Evolutionary conservation across 2,113 vertebrate species (phyloP).

Genomic region (Proterorhinus semilunaris): DNA sequence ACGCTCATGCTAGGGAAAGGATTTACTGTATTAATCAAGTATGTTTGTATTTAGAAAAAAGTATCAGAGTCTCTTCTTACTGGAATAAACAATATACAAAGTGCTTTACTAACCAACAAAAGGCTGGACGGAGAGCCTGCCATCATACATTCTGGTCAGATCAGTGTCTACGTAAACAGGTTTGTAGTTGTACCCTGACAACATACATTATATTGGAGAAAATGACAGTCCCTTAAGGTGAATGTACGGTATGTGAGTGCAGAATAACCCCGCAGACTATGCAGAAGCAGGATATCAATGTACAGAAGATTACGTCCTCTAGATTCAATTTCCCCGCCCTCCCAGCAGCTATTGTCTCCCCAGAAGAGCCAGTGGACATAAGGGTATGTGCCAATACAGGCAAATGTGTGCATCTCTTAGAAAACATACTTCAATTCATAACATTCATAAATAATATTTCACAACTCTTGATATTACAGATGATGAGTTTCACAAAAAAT

Average conservation of each 20-base stretch:
- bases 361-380: slow-evolving; percentile 83
- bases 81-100: slow-evolving; percentile 82
- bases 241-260: slow-evolving; percentile 2
- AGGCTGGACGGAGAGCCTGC: slow-evolving; percentile 72
- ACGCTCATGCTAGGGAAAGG: not conserved
- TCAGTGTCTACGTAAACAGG: slow-evolving; percentile 89
- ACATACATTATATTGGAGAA: not conserved
- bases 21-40: not conserved
- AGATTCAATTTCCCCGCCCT: slow-evolving; percentile 83
- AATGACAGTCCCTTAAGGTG: not conserved
- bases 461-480: slow-evolving; percentile 69
- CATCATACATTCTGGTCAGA: slow-evolving; percentile 76
- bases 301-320: slow-evolving; percentile 68
- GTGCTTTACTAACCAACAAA: slow-evolving; percentile 81
- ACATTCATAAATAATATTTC: not conserved
- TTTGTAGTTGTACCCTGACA: slow-evolving; percentile 53
- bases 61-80: slow-evolving; percentile 74
- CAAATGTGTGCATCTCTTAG: not conserved
- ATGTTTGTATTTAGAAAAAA: slow-evolving; percentile 56
- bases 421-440: too few species aligned
- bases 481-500: slow-evolving; percentile 88
- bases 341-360: slow-evolving; percentile 60
- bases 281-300: slow-evolving; percentile 68
- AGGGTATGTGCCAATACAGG: slow-evolving; percentile 69
- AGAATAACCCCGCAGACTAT: slow-evolving; percentile 67